Percentiles rank a stretch among this genome's conserved stretches.
Evolutionary conservation across 2,888 invertebrate species (phyloP).

Genomic region (Argyresthia albistria): DNA sequence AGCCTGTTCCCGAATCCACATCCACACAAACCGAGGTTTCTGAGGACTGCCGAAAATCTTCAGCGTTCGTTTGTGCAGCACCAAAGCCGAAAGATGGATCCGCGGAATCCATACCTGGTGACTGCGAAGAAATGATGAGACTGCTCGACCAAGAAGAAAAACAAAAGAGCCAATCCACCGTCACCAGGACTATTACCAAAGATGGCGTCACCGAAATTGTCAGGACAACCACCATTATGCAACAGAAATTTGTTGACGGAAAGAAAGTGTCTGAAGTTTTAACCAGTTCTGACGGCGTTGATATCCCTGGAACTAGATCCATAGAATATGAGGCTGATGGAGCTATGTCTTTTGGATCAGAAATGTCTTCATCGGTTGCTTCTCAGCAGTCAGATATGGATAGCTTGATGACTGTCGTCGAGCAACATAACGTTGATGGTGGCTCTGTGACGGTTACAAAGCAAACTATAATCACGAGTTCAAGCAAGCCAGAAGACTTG

Average conservation of each 20-base stretch:
- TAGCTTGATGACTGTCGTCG: slow-evolving; percentile 62
- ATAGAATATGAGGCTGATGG: slow-evolving; percentile 43
- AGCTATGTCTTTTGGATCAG: slow-evolving; percentile 57
- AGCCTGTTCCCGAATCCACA: slow-evolving; percentile 32
- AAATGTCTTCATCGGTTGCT: slow-evolving; percentile 65
- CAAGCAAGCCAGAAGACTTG: slow-evolving; percentile 56
- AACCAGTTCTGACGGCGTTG: slow-evolving; percentile 54
- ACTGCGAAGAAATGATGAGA: slow-evolving; percentile 74
- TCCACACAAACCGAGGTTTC: slow-evolving; percentile 32
- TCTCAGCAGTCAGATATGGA: slow-evolving; percentile 66
- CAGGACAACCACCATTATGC: slow-evolving; percentile 57
- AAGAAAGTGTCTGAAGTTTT: slow-evolving; percentile 62
- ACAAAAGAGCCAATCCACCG: slow-evolving; percentile 27
- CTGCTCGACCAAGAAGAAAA: slow-evolving; percentile 67
- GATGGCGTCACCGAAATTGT: slow-evolving; percentile 53
- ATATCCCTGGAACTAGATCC: slow-evolving; percentile 46
- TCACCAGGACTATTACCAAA: slow-evolving; percentile 38
- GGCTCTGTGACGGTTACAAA: slow-evolving; percentile 58
- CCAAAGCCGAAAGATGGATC: slow-evolving; percentile 63
- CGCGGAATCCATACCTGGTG: slow-evolving; percentile 71
- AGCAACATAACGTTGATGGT: slow-evolving; percentile 50
- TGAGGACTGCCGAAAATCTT: slow-evolving; percentile 55
- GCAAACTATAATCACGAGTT: slow-evolving; percentile 40
- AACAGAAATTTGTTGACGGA: slow-evolving; percentile 60
- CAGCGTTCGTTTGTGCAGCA: slow-evolving; percentile 48